These are phyloP conservation scores for Trochalopteron elliotii DNA, from an alignment of 2,113 vertebrate genomes.

Conservation along the genomic window DNA sequence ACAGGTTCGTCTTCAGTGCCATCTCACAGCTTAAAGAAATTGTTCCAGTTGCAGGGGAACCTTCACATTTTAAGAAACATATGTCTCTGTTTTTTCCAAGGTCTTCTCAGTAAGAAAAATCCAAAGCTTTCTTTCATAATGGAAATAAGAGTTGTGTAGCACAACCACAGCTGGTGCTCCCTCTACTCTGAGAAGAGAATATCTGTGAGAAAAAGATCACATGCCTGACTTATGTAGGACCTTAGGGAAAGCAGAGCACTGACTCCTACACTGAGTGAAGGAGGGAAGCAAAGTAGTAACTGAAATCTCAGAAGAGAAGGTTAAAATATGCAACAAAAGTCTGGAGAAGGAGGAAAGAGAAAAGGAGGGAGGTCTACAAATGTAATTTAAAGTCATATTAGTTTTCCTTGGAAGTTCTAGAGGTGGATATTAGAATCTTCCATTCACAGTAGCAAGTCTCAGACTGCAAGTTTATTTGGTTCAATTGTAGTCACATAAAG, in stretches of 20 bases:
- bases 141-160: neutral
- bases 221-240: neutral
- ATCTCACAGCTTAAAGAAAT: neutral
- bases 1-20: neutral
- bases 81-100: neutral
- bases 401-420: neutral
- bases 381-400: neutral
- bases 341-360: neutral
- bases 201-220: neutral
- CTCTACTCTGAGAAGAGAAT: neutral
- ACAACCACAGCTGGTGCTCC: neutral
- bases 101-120: neutral
- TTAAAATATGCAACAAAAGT: neutral
- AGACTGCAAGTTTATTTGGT: neutral
- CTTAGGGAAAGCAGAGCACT: neutral
- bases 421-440: neutral
- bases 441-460: neutral
- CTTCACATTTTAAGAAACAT: neutral
- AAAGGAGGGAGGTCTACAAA: neutral
- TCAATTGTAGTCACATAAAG: neutral
- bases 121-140: neutral
- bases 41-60: neutral
- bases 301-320: neutral
- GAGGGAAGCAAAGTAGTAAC: neutral
- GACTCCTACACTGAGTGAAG: neutral